These are phyloP conservation scores for Mycalesis mineus DNA, from an alignment of 2,888 invertebrate genomes.

Conservation along the genomic window DNA sequence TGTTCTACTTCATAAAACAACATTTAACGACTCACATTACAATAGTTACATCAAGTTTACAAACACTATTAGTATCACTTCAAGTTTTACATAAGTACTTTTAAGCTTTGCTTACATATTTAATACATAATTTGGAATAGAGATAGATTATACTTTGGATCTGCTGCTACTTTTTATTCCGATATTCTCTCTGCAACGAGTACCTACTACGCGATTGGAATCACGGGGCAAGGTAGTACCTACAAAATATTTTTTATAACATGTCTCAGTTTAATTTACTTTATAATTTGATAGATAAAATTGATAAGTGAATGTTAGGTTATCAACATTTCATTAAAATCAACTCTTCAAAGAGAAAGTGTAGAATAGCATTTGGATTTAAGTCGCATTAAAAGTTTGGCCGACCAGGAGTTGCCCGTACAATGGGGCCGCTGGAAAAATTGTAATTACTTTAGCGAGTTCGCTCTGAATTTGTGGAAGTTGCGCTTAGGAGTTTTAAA, in stretches of 20 bases:
- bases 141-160: too few relatives aligned
- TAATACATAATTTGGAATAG: too few relatives aligned
- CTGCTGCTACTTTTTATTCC: too few relatives aligned
- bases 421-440: conserved; percentile 72
- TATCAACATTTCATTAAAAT: conserved; percentile 57
- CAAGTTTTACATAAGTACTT: too few relatives aligned
- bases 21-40: not conserved
- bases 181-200: too few relatives aligned
- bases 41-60: too few relatives aligned
- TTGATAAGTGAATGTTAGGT: conserved; percentile 13
- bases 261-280: too few relatives aligned
- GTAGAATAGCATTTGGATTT: conserved; percentile 72
- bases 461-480: conserved; percentile 66
- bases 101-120: too few relatives aligned
- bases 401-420: conserved; percentile 66
- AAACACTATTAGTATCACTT: too few relatives aligned
- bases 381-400: conserved; percentile 75
- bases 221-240: too few relatives aligned
- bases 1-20: not conserved
- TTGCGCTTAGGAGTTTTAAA: conserved; percentile 40
- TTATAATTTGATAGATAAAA: not conserved
- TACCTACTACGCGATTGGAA: too few relatives aligned
- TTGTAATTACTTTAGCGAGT: conserved; percentile 73
- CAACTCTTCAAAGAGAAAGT: conserved; percentile 61
- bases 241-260: too few relatives aligned